Evolutionary conservation across 2,888 invertebrate genomes (phyloP).

Genomic region (Tiliacea citrago): DNA sequence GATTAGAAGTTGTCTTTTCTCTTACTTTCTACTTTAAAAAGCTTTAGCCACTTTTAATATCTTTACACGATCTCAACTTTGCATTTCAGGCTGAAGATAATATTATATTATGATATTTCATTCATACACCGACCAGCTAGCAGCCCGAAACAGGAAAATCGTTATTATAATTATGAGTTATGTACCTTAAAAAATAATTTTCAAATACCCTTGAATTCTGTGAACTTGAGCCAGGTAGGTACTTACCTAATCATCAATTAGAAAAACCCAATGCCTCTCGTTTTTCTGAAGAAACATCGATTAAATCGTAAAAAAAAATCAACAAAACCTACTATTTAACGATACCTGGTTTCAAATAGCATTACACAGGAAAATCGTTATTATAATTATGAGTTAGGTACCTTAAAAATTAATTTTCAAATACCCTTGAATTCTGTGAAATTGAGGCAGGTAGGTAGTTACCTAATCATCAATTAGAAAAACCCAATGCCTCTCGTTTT

Average conservation of each 20-base stretch:
- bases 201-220: constrained; percentile 47
- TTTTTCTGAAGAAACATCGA: constrained; percentile 6
- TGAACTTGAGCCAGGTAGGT: constrained; percentile 24
- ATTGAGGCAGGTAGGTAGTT: constrained; percentile 15
- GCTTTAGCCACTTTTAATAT: constrained; percentile 39
- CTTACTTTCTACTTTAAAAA: constrained; percentile 22
- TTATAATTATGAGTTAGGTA: constrained; percentile 41
- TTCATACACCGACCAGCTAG: constrained; percentile 39
- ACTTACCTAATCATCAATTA: constrained; percentile 28
- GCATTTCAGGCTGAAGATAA: constrained; percentile 25
- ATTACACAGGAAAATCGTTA: no score
- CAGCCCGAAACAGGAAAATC: constrained; percentile 49
- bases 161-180: constrained; percentile 39
- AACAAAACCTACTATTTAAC: background rate
- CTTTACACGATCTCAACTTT: constrained; percentile 32
- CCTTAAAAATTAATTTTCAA: constrained; percentile 43
- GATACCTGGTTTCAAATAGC: background rate
- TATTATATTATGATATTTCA: constrained; percentile 40
- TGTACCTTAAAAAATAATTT: constrained; percentile 43
- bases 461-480: constrained; percentile 27
- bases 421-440: constrained; percentile 47
- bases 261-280: constrained; percentile 1
- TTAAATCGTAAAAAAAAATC: background rate
- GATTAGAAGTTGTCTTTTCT: constrained; percentile 30
- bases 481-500: constrained; percentile 14